Conservation (phyloP, 2,888 invertebrate species). For the Eupeodes luniger region DNA sequence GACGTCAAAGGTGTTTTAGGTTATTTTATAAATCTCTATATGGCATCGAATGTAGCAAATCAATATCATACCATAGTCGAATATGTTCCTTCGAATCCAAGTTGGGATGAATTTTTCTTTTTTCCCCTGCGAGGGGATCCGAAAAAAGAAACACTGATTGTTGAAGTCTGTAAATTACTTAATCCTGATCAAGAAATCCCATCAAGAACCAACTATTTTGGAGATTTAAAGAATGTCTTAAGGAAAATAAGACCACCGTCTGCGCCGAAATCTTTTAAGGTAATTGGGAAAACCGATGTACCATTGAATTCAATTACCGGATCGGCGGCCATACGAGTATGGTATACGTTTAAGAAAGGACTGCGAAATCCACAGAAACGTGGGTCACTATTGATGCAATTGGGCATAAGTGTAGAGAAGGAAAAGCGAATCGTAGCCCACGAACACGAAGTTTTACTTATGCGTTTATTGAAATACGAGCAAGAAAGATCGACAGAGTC, state of each 20-base stretch:
- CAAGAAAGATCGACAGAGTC: constrained; percentile 90
- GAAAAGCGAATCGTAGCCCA: constrained; percentile 93
- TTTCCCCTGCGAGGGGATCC: constrained; percentile 91
- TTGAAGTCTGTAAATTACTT: constrained; percentile 94
- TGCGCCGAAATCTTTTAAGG: constrained; percentile 96
- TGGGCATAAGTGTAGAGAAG: constrained; percentile 94
- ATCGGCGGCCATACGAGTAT: constrained; percentile 92
- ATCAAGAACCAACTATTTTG: background rate
- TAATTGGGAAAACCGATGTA: constrained; percentile 95
- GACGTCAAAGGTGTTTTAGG: constrained; percentile 97
- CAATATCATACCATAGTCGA: constrained; percentile 96
- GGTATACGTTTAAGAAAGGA: constrained; percentile 94
- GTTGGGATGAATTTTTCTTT: constrained; percentile 99
- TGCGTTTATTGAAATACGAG: constrained; percentile 91
- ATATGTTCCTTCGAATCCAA: constrained; percentile 93
- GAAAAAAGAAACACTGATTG: constrained; percentile 89
- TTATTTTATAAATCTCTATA: constrained; percentile 97
- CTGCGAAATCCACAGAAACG: constrained; percentile 91
- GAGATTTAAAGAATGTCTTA: constrained; percentile 88
- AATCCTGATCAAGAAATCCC: constrained; percentile 83
- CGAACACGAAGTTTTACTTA: constrained; percentile 91
- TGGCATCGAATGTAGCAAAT: constrained; percentile 90
- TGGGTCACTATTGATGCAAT: constrained; percentile 93
- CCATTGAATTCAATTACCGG: constrained; percentile 96
- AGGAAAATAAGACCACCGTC: constrained; percentile 92